phyloP scores from a whole-genome alignment of 2,888 invertebrate genomes.

The Perithous albicinctus region DNA sequence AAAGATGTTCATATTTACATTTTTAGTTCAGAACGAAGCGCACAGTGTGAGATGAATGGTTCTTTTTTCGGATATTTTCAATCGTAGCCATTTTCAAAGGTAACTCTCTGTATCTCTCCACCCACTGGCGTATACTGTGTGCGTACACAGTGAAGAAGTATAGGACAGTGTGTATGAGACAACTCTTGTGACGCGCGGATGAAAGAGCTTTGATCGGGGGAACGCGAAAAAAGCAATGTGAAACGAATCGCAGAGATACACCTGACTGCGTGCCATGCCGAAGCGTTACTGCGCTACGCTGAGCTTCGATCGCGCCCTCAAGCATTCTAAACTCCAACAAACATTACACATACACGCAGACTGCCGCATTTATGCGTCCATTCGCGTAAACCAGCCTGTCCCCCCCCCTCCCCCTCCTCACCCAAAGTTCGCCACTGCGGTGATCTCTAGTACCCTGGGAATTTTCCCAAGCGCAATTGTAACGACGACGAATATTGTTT shows the following conservation, averaged over 20 bases:
- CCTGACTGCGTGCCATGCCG: constrained; percentile 22
- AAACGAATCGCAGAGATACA: constrained; percentile 32
- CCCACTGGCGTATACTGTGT: background rate
- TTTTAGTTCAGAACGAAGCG: background rate
- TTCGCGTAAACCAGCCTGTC: background rate
- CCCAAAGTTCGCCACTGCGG: constrained; percentile 3
- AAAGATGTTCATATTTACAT: too few relatives aligned
- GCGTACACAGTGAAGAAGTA: background rate
- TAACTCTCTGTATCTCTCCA: background rate
- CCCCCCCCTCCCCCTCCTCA: too few relatives aligned
- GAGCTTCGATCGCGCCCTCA: constrained; percentile 34
- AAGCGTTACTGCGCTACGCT: constrained; percentile 8
- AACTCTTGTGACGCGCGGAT: constrained; percentile 7
- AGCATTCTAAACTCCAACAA: constrained; percentile 29
- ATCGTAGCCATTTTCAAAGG: constrained; percentile 45
- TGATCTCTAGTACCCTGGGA: constrained; percentile 29
- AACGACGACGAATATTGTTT: constrained; percentile 3
- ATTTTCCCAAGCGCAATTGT: constrained; percentile 28
- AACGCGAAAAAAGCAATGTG: constrained; percentile 29
- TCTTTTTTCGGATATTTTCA: constrained; percentile 46
- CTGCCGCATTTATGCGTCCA: background rate
- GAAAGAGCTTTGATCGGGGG: constrained; percentile 36
- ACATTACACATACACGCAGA: constrained; percentile 1
- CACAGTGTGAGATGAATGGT: constrained; percentile 24
- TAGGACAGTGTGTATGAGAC: background rate